Base-by-base conservation (phyloP, 2,113 vertebrate species). In the Lampris megalopsis region DNA sequence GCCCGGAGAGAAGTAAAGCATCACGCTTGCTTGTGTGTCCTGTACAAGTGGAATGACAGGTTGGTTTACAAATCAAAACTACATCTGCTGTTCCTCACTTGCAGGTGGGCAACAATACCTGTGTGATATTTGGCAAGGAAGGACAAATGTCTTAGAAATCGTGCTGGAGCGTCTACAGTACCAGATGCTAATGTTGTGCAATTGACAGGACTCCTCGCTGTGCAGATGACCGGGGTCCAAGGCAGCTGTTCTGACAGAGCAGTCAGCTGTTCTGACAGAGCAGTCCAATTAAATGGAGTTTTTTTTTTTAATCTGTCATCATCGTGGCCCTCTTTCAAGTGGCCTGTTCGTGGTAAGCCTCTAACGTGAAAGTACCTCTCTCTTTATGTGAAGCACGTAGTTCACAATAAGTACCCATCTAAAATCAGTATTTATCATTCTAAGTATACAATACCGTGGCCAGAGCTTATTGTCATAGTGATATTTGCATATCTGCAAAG, bases 11-110 rank as follows among this genome's bases (percentile, higher is more conserved):
- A 58, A 69, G 70, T 35, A 36, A 72, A 66, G 71, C 63, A 61
- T 58, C 71, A 2, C 36, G 66, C 64, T 72, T 0, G 36, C 52
- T 81, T 58, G 60, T 57, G 48, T 73, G 56, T 83, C 57, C 62
- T 68, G 45, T 73, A 66, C 52, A 64, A 85, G 85, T 84, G 82
- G 85, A 85, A 65, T 65, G 57, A 72, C 52, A 59, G 74, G 75
- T 70, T 50, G 71, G 71, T 69, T 24, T 67, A 60, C 37, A 72
- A 76, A 64, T 67, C 24, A n/a, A 63, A 50, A 41, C 71, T 80
- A 70, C 60, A 58, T 77, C 68, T 79, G 71, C 65, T 82, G 80
- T 68, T 68, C 37, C 47, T 72, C 40, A 48, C 61, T 45, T 42
- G 42, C 41, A 79, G 73, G 67, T 6, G 0, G 43, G 42, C 38